phyloP scores from a whole-genome alignment of 2,797 vertebrate genomes.

The Chiloscyllium punctatum region DNA sequence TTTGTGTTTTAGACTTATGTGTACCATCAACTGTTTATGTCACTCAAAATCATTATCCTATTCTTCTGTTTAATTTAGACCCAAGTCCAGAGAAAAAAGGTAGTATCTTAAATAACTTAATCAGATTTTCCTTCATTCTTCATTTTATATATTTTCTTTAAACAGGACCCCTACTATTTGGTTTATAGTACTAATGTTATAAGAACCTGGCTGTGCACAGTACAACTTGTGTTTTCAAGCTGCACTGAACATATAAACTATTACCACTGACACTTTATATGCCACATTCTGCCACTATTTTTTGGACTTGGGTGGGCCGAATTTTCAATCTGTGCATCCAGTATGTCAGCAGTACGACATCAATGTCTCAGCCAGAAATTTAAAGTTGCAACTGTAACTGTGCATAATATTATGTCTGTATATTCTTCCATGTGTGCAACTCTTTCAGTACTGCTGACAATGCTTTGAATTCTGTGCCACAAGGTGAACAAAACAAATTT shows the following conservation, averaged over 20 bases:
- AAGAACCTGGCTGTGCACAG: background rate
- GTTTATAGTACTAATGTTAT: background rate
- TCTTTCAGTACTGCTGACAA: background rate
- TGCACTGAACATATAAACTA: background rate
- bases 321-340: background rate
- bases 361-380: background rate
- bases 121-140: background rate
- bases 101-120: background rate
- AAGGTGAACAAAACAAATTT: conserved; percentile 1
- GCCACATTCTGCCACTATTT: background rate
- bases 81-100: background rate
- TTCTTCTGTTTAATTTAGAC: background rate
- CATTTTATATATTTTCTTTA: background rate
- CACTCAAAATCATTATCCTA: background rate
- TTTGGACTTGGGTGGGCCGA: background rate
- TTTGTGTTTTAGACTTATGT: background rate
- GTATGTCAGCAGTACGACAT: background rate
- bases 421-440: background rate
- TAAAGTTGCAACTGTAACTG: background rate
- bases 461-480: conserved; percentile 3
- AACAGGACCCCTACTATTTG: background rate
- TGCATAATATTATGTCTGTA: background rate
- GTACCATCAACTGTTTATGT: background rate
- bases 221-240: background rate
- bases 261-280: background rate